Base-by-base conservation (phyloP, 2,888 invertebrate genomes). In the Alcis repandata region DNA sequence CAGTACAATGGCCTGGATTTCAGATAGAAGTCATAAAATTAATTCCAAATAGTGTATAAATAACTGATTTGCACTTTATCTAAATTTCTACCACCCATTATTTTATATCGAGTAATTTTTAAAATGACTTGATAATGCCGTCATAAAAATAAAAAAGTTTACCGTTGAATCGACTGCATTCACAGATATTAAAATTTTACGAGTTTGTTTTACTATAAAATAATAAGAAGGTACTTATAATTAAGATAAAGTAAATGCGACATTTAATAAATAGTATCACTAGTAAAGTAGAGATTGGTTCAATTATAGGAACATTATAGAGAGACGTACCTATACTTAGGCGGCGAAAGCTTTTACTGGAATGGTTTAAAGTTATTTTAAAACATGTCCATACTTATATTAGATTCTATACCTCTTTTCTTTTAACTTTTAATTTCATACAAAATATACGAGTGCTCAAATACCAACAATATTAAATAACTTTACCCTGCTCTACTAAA, bases 61-160 rank as follows among this genome's bases (percentile, higher is more conserved):
- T 38, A 43, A 59, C 59, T 41, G 13, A 49, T 49, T 59, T 49
- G 40, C 49, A 41, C 15, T 59, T 48, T 46, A 58, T 58, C 22
- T 22, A 48, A 58, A 17, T 22, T 49, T 46, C 3, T 41, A 45
- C 32, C 9, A 32, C 27, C 27, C 49, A 59, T 59, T 20, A 38
- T 59, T 59, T 59, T 32, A 59, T 48, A 59, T 40, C 13, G 8
- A 15, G 48, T 58, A 53, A 52, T 15, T 46, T 64, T 53, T 59
- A 11, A 56, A 59, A 65, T 33, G 54, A 38, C 32, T 56, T 45
- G 59, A 65, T 65, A 59, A 59, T 56, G 20, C 7, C n/a, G 56
- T 54, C 59, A 41, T 65, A 49, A 65, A 65, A 58, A 48, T 43
- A 38, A 41, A 64, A 59, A 54, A 54, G 33, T 64, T 54, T 49